Evolutionary conservation across 2,888 invertebrate genomes (phyloP).

Genomic region (Leptopterna dolabrata): DNA sequence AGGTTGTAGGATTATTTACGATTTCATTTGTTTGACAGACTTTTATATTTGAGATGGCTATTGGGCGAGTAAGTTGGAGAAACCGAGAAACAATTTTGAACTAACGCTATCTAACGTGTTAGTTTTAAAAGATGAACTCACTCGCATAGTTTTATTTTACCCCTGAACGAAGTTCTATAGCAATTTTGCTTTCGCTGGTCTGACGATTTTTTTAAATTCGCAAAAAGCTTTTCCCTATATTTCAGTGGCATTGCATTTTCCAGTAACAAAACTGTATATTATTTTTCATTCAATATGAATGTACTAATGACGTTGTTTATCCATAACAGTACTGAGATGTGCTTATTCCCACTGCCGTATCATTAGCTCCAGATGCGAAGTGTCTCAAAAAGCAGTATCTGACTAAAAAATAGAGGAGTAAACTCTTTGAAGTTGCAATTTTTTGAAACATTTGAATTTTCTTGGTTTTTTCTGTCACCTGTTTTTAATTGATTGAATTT

Average conservation of each 20-base stretch:
- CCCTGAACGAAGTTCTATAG: background rate
- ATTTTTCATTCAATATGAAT: too few relatives aligned
- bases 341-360: too few relatives aligned
- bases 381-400: too few relatives aligned
- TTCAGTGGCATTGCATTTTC: background rate
- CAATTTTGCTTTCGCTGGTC: background rate
- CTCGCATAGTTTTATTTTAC: background rate
- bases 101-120: slow-evolving; percentile 35
- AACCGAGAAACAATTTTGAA: background rate
- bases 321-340: too few relatives aligned
- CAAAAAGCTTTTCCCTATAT: background rate
- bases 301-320: too few relatives aligned
- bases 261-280: background rate
- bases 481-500: background rate
- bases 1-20: background rate
- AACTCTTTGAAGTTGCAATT: too few relatives aligned
- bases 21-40: slow-evolving; percentile 20
- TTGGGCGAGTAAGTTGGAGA: slow-evolving; percentile 31
- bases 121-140: background rate
- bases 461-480: background rate
- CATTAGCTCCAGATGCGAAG: too few relatives aligned
- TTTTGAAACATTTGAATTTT: background rate
- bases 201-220: background rate
- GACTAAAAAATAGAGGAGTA: too few relatives aligned
- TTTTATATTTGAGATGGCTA: slow-evolving; percentile 35